Evolutionary conservation across 2,888 invertebrate genomes (phyloP).

Genomic region (Stegophylla sp.): DNA sequence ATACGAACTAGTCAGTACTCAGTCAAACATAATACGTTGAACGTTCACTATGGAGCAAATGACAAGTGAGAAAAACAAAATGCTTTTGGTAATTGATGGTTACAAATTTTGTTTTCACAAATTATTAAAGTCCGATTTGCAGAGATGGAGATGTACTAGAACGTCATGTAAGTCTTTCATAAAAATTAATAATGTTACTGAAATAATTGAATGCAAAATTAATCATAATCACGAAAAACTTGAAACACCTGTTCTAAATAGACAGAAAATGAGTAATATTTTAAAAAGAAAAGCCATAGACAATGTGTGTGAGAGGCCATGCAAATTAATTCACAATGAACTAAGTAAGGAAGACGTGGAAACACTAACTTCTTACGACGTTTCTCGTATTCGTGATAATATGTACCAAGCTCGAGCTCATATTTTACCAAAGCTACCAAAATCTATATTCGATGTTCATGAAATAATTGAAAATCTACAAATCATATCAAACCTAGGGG

Average conservation of each 20-base stretch:
- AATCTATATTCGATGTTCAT: slow-evolving; percentile 15
- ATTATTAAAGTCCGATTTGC: not conserved
- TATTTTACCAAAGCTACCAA: not conserved
- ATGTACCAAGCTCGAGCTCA: not conserved
- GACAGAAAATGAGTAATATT: not conserved
- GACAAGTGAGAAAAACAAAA: not conserved
- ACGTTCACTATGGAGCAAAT: too few relatives aligned
- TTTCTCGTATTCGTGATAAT: slow-evolving; percentile 2
- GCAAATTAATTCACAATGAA: slow-evolving; percentile 10
- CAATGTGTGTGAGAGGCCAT: not conserved
- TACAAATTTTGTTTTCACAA: slow-evolving; percentile 6
- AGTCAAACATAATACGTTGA: too few relatives aligned
- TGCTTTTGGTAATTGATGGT: not conserved
- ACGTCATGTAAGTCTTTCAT: not conserved
- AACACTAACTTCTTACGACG: not conserved
- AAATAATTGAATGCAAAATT: not conserved
- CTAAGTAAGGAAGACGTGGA: not conserved
- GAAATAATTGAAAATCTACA: too few relatives aligned
- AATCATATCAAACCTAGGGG: too few relatives aligned
- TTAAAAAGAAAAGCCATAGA: slow-evolving; percentile 4
- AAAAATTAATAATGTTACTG: not conserved
- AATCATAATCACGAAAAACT: slow-evolving; percentile 6
- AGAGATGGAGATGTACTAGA: not conserved
- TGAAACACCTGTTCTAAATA: not conserved
- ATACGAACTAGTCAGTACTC: too few relatives aligned